phyloP scores from a whole-genome alignment of 2,888 invertebrate genomes.

The Ferdinandea cuprea region DNA sequence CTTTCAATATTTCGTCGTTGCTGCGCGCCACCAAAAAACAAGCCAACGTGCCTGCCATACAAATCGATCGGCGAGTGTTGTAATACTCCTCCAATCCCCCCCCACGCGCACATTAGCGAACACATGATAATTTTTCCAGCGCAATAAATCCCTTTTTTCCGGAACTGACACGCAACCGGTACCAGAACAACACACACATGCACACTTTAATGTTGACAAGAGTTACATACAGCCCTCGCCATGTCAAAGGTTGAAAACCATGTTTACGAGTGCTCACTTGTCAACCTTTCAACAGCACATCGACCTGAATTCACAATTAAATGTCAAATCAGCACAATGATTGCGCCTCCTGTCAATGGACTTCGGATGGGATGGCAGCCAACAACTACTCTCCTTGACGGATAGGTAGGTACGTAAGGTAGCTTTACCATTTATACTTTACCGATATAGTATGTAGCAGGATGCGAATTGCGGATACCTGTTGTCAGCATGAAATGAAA shows the following conservation, averaged over 20 bases:
- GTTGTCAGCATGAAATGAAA: constrained; percentile 50
- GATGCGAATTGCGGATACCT: constrained; percentile 47
- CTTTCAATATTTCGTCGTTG: constrained; percentile 33
- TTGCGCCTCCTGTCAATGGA: constrained; percentile 51
- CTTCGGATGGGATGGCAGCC: constrained; percentile 18
- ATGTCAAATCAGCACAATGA: constrained; percentile 69
- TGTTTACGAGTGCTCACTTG: constrained; percentile 66
- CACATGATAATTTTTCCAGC: constrained; percentile 36
- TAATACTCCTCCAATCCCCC: background rate
- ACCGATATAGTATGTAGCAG: too few relatives aligned
- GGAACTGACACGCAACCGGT: background rate
- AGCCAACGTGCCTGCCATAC: constrained; percentile 18
- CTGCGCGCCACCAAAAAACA: too few relatives aligned
- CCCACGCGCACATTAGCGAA: background rate
- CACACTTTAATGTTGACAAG: constrained; percentile 56
- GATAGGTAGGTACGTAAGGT: too few relatives aligned
- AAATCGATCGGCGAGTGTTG: constrained; percentile 4
- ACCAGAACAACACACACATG: constrained; percentile 12
- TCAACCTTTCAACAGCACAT: constrained; percentile 60
- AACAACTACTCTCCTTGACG: background rate
- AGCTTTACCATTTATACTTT: too few relatives aligned
- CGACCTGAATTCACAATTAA: constrained; percentile 72
- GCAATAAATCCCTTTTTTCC: constrained; percentile 26
- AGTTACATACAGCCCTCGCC: constrained; percentile 15
- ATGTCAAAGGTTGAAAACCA: constrained; percentile 61